These are phyloP conservation scores for Leguminivora glycinivorella DNA, from an alignment of 1,140 invertebrate genomes.

Conservation along the genomic window DNA sequence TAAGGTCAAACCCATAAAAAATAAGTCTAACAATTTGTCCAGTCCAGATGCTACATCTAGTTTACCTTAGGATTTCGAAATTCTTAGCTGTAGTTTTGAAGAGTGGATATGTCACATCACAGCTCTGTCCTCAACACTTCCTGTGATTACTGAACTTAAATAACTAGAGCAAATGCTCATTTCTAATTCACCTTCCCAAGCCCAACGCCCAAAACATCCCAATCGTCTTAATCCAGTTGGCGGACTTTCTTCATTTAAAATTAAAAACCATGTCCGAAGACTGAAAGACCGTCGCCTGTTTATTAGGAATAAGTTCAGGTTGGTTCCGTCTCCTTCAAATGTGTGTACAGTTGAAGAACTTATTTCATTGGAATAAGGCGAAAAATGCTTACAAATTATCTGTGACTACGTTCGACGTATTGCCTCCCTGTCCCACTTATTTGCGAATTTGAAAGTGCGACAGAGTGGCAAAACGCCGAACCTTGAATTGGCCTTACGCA, in stretches of 20 bases:
- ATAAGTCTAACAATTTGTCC: not conserved
- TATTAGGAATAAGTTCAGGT: not conserved
- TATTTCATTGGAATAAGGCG: slow-evolving; percentile 27
- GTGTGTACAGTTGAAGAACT: slow-evolving; percentile 20
- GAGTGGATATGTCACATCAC: no score
- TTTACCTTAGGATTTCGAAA: no score
- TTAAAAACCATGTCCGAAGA: not conserved
- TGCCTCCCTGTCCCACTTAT: no score
- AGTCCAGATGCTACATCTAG: not conserved
- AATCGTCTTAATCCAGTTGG: slow-evolving; percentile 1
- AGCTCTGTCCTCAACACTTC: no score
- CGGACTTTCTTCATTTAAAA: slow-evolving; percentile 15
- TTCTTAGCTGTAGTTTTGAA: no score
- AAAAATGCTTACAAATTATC: not conserved
- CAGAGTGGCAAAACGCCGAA: no score
- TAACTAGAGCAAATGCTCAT: no score
- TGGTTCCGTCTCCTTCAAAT: not conserved
- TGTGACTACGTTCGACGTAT: no score
- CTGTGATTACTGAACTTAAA: no score
- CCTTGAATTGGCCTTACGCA: not conserved
- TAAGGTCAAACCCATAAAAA: no score
- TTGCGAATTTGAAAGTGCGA: no score
- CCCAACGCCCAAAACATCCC: not conserved
- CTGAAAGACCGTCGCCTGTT: not conserved
- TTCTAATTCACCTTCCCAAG: not conserved